Evolutionary conservation across 2,888 invertebrate species (phyloP), one percentile per base, ranked within the genome.

Genomic region (Meteorus colon): DNA sequence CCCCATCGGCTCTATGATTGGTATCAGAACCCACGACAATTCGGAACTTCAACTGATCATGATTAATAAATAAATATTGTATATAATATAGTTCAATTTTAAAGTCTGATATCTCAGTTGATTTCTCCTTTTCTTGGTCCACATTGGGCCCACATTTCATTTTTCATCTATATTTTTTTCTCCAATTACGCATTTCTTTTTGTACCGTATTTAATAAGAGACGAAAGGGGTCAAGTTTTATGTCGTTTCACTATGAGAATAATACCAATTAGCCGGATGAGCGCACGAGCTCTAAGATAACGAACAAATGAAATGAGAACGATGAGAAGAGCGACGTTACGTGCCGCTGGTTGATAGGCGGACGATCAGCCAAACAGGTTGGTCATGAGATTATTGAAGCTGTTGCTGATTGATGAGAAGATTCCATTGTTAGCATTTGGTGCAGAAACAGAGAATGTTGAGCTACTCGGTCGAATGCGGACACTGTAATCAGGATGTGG

Each of bases 351-450:
- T 78, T 80, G 83, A 75, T 79, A 75, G 78, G 81, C 82, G 76
- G 73, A 81, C 65, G 83, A 86, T 89, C 91, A 95, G 86, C 95
- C 95, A 84, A 96, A 95, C 85, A 95, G 92, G 86, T 94, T 96
- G 78, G 92, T 94, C 81, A 96, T 94, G 82, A 96, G 91, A 86
- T 92, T 95, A 86, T 94, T 95, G 84, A 96, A 93, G 24, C 96
- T 94, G 86, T 92, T 95, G 83, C 94, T 93, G 83, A 96, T 92
- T 59, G 95, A 94, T 27, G 95, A 93, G 85, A 96, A 92, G 82
- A 96, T 92, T 45, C 95, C 94, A 77, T 90, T 89, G 79, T 82
- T 85, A 37, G 83, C 75, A 37, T 87, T 87, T 65, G 86, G 75
- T 66, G 86, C 85, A 31, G 86, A 86, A 66, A 84, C 86, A 70